phyloP scores from a whole-genome alignment of 2,113 vertebrate genomes.

The Hyperopisus bebe region DNA sequence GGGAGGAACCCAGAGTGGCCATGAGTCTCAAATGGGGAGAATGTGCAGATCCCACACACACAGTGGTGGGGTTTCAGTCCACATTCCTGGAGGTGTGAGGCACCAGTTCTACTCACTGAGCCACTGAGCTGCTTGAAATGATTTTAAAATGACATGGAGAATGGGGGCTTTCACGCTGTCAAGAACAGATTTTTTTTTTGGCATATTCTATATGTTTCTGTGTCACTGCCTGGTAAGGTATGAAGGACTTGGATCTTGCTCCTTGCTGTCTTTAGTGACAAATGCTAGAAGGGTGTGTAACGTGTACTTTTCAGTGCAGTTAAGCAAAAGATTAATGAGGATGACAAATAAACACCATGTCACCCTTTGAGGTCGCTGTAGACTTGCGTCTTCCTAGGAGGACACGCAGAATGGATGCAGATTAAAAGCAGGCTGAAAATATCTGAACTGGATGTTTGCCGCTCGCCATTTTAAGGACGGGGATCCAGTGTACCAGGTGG shows the following conservation, averaged over 20 bases:
- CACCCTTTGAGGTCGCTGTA: background rate
- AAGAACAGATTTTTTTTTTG: background rate
- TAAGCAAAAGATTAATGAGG: no score
- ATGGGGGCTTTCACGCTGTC: background rate
- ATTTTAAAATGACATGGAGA: background rate
- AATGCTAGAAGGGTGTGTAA: background rate
- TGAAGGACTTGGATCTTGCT: background rate
- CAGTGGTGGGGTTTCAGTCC: background rate
- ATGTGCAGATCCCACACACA: background rate
- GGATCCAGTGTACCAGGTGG: slow-evolving; percentile 28
- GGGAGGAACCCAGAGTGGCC: background rate
- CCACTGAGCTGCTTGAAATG: background rate
- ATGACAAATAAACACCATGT: background rate
- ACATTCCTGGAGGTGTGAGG: background rate
- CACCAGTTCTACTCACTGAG: background rate
- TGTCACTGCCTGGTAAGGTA: background rate
- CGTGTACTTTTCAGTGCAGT: background rate
- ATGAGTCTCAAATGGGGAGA: background rate
- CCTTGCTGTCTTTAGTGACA: background rate
- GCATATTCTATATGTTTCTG: background rate
- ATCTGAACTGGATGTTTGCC: slow-evolving; percentile 27
- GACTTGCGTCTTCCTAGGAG: background rate
- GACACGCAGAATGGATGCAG: background rate
- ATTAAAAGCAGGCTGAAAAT: slow-evolving; percentile 1
- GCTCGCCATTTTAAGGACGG: slow-evolving; percentile 28